Conservation (phyloP, 2,113 vertebrate species). For the Saguinus imperator region DNA sequence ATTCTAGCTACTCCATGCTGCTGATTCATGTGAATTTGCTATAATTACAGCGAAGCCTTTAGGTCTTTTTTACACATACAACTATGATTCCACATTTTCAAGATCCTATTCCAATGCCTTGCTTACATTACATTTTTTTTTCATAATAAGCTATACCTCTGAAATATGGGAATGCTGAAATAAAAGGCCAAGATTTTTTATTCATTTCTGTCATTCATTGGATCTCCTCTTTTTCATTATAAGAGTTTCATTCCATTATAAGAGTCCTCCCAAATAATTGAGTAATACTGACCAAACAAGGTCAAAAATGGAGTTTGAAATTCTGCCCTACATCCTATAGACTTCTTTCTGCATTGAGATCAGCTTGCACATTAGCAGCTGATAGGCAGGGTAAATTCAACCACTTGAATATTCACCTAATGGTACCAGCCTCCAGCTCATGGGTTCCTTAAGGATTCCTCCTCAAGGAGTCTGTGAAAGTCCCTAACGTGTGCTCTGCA, state of each 20-base stretch:
- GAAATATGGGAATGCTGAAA: neutral
- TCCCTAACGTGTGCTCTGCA: neutral
- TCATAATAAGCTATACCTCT: neutral
- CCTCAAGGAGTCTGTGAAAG: neutral
- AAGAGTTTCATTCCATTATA: neutral
- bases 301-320: neutral
- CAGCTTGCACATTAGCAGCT: neutral
- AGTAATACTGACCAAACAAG: neutral
- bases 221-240: neutral
- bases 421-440: neutral
- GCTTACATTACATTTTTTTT: neutral
- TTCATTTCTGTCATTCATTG: neutral
- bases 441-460: neutral
- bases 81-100: neutral
- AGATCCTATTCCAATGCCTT: neutral
- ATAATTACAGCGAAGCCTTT: neutral
- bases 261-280: neutral
- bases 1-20: neutral
- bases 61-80: neutral
- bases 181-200: neutral
- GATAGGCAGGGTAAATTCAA: neutral
- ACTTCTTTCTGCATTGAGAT: neutral
- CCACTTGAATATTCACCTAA: neutral
- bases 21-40: conserved; percentile 28
- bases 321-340: neutral